These are phyloP conservation scores for Tokudaia muenninki DNA, from an alignment of 2,797 vertebrate genomes.

Conservation along the genomic window DNA sequence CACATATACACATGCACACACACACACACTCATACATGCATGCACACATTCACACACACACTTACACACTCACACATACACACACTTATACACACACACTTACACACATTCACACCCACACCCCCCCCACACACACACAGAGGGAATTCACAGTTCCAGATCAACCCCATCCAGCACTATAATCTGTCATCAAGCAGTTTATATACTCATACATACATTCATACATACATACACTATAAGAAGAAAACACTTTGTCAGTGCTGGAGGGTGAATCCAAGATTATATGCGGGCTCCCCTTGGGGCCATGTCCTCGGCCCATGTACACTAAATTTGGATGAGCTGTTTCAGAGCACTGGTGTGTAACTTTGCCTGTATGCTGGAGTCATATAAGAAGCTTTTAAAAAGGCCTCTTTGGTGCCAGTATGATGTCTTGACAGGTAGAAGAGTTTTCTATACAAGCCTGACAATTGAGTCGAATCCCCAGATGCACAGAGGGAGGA, in stretches of 20 bases:
- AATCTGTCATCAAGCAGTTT: conserved; percentile 12
- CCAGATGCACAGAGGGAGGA: neutral
- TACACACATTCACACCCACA: neutral
- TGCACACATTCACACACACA: neutral
- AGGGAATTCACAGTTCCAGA: neutral
- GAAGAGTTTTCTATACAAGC: neutral
- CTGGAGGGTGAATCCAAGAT: neutral
- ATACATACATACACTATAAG: neutral
- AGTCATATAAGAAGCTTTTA: neutral
- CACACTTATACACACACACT: neutral
- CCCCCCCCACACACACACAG: no score
- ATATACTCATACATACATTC: neutral
- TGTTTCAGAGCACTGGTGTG: neutral
- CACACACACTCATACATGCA: neutral
- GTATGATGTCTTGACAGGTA: neutral
- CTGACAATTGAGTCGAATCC: neutral
- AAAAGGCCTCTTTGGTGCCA: neutral
- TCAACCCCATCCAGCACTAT: neutral
- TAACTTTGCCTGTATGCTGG: neutral
- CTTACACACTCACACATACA: neutral
- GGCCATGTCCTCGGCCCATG: neutral
- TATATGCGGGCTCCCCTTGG: neutral
- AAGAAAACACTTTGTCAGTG: neutral
- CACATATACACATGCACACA: neutral
- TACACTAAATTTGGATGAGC: neutral